phyloP scores from a whole-genome alignment of 1,140 invertebrate genomes.

The Macrocentrus cingulum region DNA sequence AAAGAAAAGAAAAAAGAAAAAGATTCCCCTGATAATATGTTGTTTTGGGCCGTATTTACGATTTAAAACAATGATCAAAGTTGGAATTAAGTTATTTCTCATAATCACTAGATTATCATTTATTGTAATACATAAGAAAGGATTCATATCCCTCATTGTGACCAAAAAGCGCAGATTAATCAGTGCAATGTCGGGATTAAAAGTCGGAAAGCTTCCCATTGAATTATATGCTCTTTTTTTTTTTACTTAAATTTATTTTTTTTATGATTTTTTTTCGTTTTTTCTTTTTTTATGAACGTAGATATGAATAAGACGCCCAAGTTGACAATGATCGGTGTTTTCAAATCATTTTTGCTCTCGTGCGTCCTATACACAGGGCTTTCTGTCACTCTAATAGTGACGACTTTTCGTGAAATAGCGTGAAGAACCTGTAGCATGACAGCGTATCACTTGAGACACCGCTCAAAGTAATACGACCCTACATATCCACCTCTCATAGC shows the following conservation, averaged over 20 bases:
- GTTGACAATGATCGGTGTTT: not conserved
- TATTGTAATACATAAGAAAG: not conserved
- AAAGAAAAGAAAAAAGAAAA: not conserved
- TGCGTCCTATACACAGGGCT: constrained; percentile 4
- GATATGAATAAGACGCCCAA: not conserved
- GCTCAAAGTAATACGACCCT: constrained; percentile 90
- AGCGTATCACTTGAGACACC: constrained; percentile 89
- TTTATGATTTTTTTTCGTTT: not conserved
- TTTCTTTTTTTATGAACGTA: constrained; percentile 1
- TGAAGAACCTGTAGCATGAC: constrained; percentile 23
- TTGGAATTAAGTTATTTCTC: not conserved
- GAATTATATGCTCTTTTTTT: not conserved
- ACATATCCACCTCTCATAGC: constrained; percentile 95
- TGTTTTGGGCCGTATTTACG: no score
- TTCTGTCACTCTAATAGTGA: constrained; percentile 19
- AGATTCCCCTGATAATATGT: no score
- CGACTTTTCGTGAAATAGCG: constrained; percentile 36
- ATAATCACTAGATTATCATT: no score
- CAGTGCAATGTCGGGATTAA: not conserved
- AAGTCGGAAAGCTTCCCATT: constrained; percentile 6
- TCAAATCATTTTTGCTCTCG: not conserved
- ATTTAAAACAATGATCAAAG: not conserved
- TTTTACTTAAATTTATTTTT: not conserved
- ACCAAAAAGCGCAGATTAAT: not conserved
- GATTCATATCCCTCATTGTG: not conserved